Evolutionary conservation across 2,113 vertebrate genomes (phyloP).

Genomic region (Phyllostomus discolor): DNA sequence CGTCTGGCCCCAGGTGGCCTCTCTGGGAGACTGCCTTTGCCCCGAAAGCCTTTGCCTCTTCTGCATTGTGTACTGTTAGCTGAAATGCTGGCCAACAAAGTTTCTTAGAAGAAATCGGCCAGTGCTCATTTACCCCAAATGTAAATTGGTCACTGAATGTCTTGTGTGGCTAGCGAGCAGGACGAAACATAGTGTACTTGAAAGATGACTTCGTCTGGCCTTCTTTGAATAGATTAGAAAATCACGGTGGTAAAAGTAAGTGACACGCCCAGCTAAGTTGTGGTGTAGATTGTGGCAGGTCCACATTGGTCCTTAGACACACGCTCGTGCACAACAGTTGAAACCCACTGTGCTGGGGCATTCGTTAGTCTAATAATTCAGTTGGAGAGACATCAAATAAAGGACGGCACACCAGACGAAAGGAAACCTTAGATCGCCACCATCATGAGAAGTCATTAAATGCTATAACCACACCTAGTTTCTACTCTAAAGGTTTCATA

Average conservation of each 20-base stretch:
- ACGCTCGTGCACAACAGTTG: background rate
- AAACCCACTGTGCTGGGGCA: conserved; percentile 24
- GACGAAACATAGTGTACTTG: background rate
- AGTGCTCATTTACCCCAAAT: background rate
- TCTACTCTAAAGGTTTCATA: background rate
- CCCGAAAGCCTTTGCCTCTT: background rate
- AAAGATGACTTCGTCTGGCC: background rate
- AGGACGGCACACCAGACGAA: background rate
- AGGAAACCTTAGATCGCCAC: background rate
- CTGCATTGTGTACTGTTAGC: background rate
- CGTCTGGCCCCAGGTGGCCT: background rate
- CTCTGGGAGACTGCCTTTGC: background rate
- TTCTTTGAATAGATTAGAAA: background rate
- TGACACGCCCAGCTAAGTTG: background rate
- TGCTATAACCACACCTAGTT: background rate
- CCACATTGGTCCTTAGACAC: background rate
- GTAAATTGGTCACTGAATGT: background rate
- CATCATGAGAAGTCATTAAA: background rate
- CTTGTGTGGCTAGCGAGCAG: background rate
- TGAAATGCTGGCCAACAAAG: background rate
- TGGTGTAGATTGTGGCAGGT: background rate
- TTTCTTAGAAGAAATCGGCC: background rate
- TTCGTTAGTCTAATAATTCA: conserved; percentile 29
- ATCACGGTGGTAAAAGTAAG: conserved; percentile 1
- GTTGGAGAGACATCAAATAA: background rate